These are phyloP conservation scores for Neostethus bicornis DNA, from an alignment of 2,797 vertebrate species.

Conservation along the genomic window DNA sequence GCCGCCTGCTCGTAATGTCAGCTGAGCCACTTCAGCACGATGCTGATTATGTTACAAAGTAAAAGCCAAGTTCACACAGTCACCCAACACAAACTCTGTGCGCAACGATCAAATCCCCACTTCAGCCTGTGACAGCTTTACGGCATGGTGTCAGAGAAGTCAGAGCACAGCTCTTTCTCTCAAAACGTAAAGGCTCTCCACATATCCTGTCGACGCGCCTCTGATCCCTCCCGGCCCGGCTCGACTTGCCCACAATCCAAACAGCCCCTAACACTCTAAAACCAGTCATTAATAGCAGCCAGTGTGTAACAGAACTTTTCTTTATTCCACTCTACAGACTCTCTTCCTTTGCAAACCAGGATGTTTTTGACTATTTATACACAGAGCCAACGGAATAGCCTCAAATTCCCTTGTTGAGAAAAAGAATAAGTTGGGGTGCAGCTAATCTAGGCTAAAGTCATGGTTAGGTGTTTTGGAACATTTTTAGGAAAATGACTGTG, in stretches of 20 bases:
- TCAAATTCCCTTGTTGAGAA: conserved; percentile 62
- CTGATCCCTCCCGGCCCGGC: conserved; percentile 52
- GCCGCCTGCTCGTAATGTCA: conserved; percentile 30
- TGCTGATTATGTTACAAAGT: conserved; percentile 48
- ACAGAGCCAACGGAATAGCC: conserved; percentile 66
- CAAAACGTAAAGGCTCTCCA: conserved; percentile 45
- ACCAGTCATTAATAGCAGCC: conserved; percentile 62
- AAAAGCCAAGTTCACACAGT: conserved; percentile 45
- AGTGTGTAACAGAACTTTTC: conserved; percentile 59
- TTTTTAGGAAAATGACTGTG: conserved; percentile 80
- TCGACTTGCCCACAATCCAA: conserved; percentile 53
- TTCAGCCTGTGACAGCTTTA: conserved; percentile 57
- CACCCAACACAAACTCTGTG: conserved; percentile 47
- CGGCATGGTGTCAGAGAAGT: conserved; percentile 55
- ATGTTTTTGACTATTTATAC: conserved; percentile 67
- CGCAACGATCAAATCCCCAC: conserved; percentile 53
- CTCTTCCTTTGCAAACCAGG: conserved; percentile 63
- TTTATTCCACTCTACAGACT: conserved; percentile 51
- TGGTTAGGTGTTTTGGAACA: conserved; percentile 76
- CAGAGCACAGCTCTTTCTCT: conserved; percentile 22
- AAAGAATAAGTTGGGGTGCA: conserved; percentile 22
- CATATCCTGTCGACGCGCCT: conserved; percentile 53
- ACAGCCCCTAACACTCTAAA: conserved; percentile 55
- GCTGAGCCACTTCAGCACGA: conserved; percentile 30
- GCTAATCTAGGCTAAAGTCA: conserved; percentile 56